Evolutionary conservation across 2,113 vertebrate species (phyloP), one percentile per base, ranked within the genome.

Genomic region (Melanerpes formicivorus): DNA sequence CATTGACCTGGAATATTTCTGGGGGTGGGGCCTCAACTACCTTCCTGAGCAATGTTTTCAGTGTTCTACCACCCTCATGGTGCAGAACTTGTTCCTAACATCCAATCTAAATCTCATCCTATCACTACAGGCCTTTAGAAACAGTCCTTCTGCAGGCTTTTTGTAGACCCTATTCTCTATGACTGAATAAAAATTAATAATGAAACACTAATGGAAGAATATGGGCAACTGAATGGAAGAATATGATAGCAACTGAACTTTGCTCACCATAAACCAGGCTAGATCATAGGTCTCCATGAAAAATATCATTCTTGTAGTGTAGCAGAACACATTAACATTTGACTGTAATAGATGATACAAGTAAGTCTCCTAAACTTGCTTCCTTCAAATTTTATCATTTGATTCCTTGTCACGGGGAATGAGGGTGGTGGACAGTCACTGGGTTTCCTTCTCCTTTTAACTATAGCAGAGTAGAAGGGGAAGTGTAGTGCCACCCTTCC

Each of bases 401-500:
- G 29, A n/a, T 66, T 80, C 13, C 50, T 87, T 22, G 75, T 89
- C 78, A 56, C 18, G 73, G 21, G 17, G 17, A 84, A 62, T 60
- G 16, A 92, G 42, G 29, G 42, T 89, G 46, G 42, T 64, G 23
- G 64, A 63, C 16, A 67, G 70, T 21, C 22, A 16, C 1, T 59
- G 3, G 13, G 21, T 90, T 92, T 94, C 52, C 30, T 87, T 79
- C 78, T 84, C 17, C 23, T 88, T 66, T 86, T 82, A 95, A 79
- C n/a, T 87, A 18, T 8, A 87, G 46, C 26, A 63, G 18, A 34
- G 27, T 58, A 81, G 78, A 55, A 87, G 46, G 29, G 71, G 74
- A 95, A 92, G 40, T 54, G 50, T 63, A 88, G 69, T 77, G 75
- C 52, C 84, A 81, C 87, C 71, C 84, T 96, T 95, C 81, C 78